phyloP scores from a whole-genome alignment of 2,113 vertebrate genomes.

The Merops nubicus region DNA sequence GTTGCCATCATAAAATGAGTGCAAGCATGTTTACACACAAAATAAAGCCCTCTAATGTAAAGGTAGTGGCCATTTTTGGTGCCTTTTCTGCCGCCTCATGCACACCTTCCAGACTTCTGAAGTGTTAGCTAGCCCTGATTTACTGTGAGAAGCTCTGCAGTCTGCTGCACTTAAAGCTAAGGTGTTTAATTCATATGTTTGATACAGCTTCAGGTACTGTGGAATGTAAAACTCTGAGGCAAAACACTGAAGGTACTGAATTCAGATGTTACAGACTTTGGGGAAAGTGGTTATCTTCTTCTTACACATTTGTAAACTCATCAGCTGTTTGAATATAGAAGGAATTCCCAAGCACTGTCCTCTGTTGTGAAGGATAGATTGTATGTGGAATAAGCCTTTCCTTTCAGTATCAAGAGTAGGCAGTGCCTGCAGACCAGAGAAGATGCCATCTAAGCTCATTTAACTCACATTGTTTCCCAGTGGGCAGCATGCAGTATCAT shows the following conservation, averaged over 20 bases:
- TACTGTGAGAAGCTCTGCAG: not conserved
- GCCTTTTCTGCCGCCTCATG: not conserved
- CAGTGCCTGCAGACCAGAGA: not conserved
- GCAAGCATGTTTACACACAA: not conserved
- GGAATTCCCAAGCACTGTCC: not conserved
- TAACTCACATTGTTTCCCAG: not conserved
- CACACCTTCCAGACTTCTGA: not conserved
- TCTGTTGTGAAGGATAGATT: not conserved
- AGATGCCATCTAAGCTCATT: not conserved
- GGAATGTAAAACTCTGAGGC: not conserved
- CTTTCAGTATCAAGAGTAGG: not conserved
- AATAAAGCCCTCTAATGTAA: not conserved
- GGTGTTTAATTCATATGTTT: not conserved
- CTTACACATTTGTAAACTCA: not conserved
- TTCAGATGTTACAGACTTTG: not conserved
- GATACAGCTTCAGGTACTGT: not conserved
- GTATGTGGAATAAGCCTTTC: not conserved
- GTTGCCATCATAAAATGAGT: not conserved
- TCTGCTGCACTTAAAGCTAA: not conserved
- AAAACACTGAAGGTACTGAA: not conserved
- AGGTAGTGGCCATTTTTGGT: not conserved
- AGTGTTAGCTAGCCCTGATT: not conserved
- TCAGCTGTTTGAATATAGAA: not conserved
- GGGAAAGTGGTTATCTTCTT: not conserved
- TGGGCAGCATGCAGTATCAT: not conserved